Evolutionary conservation across 1,140 invertebrate genomes (phyloP).

Genomic region (Amyelois transitella): DNA sequence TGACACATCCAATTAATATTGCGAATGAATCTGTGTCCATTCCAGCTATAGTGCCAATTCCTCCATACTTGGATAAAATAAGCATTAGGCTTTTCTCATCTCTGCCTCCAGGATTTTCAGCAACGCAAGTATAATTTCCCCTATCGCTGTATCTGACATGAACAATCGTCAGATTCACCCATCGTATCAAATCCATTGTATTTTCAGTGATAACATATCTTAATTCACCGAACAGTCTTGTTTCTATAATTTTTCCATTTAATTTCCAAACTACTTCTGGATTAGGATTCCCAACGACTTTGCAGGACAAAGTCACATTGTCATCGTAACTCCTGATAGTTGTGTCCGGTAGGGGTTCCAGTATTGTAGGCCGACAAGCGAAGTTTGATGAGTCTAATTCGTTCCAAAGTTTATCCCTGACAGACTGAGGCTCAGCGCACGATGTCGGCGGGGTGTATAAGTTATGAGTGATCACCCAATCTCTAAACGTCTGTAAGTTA

Average conservation of each 20-base stretch:
- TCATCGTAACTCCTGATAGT: slow-evolving; percentile 78
- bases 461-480: slow-evolving; percentile 83
- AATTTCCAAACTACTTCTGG: slow-evolving; percentile 85
- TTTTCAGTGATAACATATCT: slow-evolving; percentile 72
- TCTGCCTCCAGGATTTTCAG: slow-evolving; percentile 88
- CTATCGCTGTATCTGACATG: slow-evolving; percentile 83
- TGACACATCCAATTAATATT: slow-evolving; percentile 71
- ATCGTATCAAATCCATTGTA: slow-evolving; percentile 73
- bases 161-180: slow-evolving; percentile 86
- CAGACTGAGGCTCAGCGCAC: slow-evolving; percentile 79
- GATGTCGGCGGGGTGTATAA: slow-evolving; percentile 82
- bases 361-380: slow-evolving; percentile 86
- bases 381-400: slow-evolving; percentile 84
- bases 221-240: slow-evolving; percentile 72
- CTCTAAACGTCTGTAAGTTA: slow-evolving; percentile 83
- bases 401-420: slow-evolving; percentile 82
- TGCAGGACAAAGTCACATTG: slow-evolving; percentile 86
- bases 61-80: slow-evolving; percentile 71
- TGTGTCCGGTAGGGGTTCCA: slow-evolving; percentile 71
- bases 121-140: slow-evolving; percentile 90
- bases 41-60: slow-evolving; percentile 59
- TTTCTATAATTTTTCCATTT: slow-evolving; percentile 76
- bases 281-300: slow-evolving; percentile 83
- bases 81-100: slow-evolving; percentile 84
- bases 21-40: slow-evolving; percentile 67